Conservation (phyloP, 2,797 vertebrate species). For the Myotis findleyi region DNA sequence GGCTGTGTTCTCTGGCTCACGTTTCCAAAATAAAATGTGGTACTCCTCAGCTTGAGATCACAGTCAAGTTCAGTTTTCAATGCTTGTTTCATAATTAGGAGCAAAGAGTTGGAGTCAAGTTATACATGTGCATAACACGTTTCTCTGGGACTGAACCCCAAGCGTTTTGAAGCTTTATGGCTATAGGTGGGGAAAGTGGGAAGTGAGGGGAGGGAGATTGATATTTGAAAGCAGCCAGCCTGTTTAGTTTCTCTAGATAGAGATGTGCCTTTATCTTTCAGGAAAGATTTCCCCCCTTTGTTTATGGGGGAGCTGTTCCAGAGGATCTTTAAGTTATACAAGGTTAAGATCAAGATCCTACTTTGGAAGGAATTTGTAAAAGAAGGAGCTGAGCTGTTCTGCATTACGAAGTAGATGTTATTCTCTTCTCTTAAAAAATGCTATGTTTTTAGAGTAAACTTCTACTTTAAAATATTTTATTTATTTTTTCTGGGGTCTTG, state of each 20-base stretch:
- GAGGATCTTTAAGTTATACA: not conserved
- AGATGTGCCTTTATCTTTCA: not conserved
- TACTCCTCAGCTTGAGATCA: not conserved
- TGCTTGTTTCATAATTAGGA: constrained; percentile 8
- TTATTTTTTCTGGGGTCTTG: not conserved
- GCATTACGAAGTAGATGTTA: not conserved
- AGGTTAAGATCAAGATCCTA: not conserved
- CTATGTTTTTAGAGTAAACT: not conserved
- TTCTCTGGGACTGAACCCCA: not conserved
- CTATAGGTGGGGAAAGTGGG: not conserved
- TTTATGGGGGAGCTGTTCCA: not conserved
- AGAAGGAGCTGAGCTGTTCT: not conserved
- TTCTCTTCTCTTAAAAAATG: not conserved
- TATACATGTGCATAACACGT: not conserved
- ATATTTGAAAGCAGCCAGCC: not conserved
- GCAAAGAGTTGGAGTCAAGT: not conserved
- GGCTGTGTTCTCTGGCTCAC: not conserved
- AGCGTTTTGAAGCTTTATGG: not conserved
- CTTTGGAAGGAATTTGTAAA: not conserved
- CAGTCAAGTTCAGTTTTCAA: not conserved
- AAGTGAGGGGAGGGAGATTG: not conserved
- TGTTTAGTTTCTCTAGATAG: not conserved
- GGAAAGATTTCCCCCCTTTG: not conserved
- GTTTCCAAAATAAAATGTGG: constrained; percentile 25
- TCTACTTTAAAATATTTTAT: constrained; percentile 16